A percentile compares a stretch with the other conserved stretches of the same genome.
These are phyloP conservation scores for pig (Sus scrofa) DNA, from an alignment of 2,113 vertebrate species.

Conservation along the genomic window T2T-Sscrofa CM000822.6:80836501-80837000, in stretches of 20 bases:
- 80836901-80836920: constrained; percentile 12
- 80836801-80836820: neutral
- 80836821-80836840: fast-evolving
- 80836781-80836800: fast-evolving
- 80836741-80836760: neutral
- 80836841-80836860: neutral
- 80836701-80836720: too few relatives aligned
- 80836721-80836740: neutral
- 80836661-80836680: neutral
- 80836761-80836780: fast-evolving
- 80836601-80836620: neutral
- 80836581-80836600: neutral
- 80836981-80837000: neutral
- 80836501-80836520: neutral
- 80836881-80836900: neutral
- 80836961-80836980: neutral
- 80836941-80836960: neutral
- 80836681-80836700: neutral
- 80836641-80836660: neutral
- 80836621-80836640: neutral
- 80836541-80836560: neutral
- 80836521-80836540: neutral
- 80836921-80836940: neutral
- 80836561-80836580: neutral
- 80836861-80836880: neutral